Evolutionary conservation across 2,888 invertebrate species (phyloP), one percentile per base, ranked within the genome.

Genomic region (Chalcis sispes): DNA sequence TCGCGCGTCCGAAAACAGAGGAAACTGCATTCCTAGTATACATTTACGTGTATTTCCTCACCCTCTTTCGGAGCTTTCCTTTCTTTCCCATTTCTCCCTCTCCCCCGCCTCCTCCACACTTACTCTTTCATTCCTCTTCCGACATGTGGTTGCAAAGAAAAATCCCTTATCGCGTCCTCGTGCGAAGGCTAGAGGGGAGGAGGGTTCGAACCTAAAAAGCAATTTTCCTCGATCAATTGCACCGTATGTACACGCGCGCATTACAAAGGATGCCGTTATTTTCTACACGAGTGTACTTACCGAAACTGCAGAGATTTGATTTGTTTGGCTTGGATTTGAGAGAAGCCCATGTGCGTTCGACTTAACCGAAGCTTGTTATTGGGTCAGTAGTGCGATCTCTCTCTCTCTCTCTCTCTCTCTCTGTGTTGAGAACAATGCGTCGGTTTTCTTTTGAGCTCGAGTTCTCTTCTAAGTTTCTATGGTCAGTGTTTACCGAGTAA

Each of bases 1-100:
- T 50, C 7, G 18, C 32, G 50, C 42, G 3, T 15, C 23, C 32
- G 25, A 66, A 72, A 72, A 72, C 72, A 72, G 66, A 65, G 72
- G 25, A 36, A 36, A 64, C 23, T 23, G 42, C 56, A 64, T 56
- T 64, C 52, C 62, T 32, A 13, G 4, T 15, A 4, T 42, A 42
- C 13, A 13, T 15, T 56, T n/a, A 1, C 13, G 36, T 25, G 27
- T 4, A 2, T 3, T n/a, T 3, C 15, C 8, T 15, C 5, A 10
- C 18, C 10, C 1, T 15, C 32, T 23, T 10, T n/a, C n/a, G n/a
- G n/a, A n/a, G n/a, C n/a, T n/a, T n/a, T n/a, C n/a, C n/a, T n/a
- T n/a, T n/a, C n/a, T n/a, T n/a, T n/a, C n/a, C n/a, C n/a, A n/a
- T n/a, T n/a, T n/a, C n/a, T n/a, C n/a, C n/a, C 25, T 3, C 25